Evolutionary conservation across 2,888 invertebrate genomes (phyloP), one percentile per base, ranked within the genome.

Genomic region (Hemistola chrysoprasaria): DNA sequence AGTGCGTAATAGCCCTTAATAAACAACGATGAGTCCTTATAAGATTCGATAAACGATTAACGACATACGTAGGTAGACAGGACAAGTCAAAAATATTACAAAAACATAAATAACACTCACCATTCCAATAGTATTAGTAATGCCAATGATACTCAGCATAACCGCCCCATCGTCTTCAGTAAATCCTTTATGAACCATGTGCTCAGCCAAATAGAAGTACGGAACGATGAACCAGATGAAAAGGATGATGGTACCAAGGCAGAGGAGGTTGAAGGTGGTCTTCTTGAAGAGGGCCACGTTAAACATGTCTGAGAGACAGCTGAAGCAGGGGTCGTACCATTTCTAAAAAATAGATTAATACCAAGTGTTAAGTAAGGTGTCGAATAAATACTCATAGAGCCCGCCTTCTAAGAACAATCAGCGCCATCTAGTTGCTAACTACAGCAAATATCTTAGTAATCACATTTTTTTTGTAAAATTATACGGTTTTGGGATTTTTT

Each of bases 191-290:
- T 80, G 72, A 22, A 91, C 91, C 86, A 96, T 93, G 72, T 95
- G 93, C 65, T 98, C 97, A 37, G 95, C 95, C 48, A 98, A 90
- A 80, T 97, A 98, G 75, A 98, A 95, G 84, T 98, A 98, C 7
- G 98, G 97, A 41, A 98, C 95, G 67, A 98, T 98, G 79, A 95
- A 96, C 95, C 97, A 97, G 63, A 95, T 93, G 82, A 98, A 98
- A 34, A 98, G 91, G 36, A 97, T 90, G 58, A 97, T 93, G 53
- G 97, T 97, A 36, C 97, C 95, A 8, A 97, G 68, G 39, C 95
- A 95, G 68, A 97, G 92, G 28, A 95, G 89, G 51, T 95, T 90
- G 78, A 96, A 97, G 56, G 95, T 95, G 40, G 92, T 79, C 68
- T 94, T 93, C 68, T 93, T 87, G 72, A 96, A 94, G 72, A 96